Conservation (phyloP, 2,888 invertebrate species). For the Oxycera nigricornis region DNA sequence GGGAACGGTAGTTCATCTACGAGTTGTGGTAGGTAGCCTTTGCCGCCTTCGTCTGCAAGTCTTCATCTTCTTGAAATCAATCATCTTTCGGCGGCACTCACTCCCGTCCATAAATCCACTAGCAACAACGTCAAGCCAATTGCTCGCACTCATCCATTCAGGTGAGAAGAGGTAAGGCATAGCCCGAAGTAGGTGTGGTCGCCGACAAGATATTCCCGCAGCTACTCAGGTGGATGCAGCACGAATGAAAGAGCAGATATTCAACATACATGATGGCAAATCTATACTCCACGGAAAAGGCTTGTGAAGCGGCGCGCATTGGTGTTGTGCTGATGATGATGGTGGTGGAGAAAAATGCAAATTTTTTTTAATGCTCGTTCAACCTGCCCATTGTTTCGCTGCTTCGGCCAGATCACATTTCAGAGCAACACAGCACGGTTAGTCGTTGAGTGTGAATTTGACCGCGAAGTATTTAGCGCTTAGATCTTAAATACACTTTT, state of each 20-base stretch:
- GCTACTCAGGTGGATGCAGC: background rate
- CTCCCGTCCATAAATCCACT: background rate
- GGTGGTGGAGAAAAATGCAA: slow-evolving; percentile 15
- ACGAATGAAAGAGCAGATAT: slow-evolving; percentile 14
- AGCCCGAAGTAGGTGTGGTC: background rate
- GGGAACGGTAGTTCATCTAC: too few relatives aligned
- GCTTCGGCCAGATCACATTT: slow-evolving; percentile 23
- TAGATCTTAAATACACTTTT: slow-evolving; percentile 45
- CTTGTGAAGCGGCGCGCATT: background rate
- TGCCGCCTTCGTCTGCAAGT: too few relatives aligned
- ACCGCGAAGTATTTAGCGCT: slow-evolving; percentile 46
- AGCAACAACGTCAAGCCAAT: background rate
- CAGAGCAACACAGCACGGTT: slow-evolving; percentile 29
- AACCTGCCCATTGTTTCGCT: slow-evolving; percentile 25
- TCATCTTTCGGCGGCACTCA: background rate
- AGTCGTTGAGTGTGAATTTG: slow-evolving; percentile 47
- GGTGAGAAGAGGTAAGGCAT: slow-evolving; percentile 10
- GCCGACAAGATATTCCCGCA: background rate
- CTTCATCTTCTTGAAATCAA: background rate
- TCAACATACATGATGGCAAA: background rate
- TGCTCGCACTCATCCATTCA: background rate
- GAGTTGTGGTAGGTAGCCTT: too few relatives aligned
- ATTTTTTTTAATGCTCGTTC: slow-evolving; percentile 25
- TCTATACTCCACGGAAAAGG: background rate
- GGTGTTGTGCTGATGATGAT: background rate